Percentiles rank a stretch among this genome's conserved stretches.
Evolutionary conservation across 2,888 invertebrate species (phyloP).

Genomic region (Hybos culiciformis): DNA sequence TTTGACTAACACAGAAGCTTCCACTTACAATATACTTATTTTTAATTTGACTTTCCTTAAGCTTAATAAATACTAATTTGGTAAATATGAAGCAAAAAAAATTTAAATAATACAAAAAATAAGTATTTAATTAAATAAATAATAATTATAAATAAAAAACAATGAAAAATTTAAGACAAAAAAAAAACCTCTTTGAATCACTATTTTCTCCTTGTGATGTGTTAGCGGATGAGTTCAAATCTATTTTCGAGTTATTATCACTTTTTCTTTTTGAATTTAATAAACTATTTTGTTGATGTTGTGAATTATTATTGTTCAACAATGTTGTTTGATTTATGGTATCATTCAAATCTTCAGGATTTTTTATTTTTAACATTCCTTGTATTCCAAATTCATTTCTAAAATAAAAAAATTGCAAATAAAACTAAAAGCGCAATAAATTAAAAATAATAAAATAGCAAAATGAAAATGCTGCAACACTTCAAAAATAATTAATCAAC

Average conservation of each 20-base stretch:
- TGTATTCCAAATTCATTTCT: conserved; percentile 59
- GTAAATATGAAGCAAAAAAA: not conserved
- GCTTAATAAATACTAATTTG: not conserved
- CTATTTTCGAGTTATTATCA: no score
- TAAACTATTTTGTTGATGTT: conserved; percentile 28
- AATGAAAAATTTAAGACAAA: conserved; percentile 4
- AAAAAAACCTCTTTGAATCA: conserved; percentile 15
- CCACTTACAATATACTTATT: no score
- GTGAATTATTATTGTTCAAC: not conserved
- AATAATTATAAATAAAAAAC: not conserved
- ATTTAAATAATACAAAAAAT: not conserved
- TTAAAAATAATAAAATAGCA: conserved; percentile 3
- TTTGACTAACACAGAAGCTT: no score
- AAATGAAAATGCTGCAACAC: no score
- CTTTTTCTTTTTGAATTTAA: conserved; percentile 29
- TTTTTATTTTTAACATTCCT: conserved; percentile 58
- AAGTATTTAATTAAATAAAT: no score
- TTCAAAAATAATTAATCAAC: no score
- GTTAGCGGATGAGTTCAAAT: no score
- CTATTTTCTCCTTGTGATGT: conserved; percentile 27
- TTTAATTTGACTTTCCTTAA: no score
- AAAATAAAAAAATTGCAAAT: conserved; percentile 13
- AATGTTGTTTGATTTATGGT: conserved; percentile 16
- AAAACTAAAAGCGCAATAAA: conserved; percentile 9
- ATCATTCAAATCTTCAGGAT: conserved; percentile 48